Conservation (phyloP, 2,113 vertebrate species). For the Channa argus region DNA sequence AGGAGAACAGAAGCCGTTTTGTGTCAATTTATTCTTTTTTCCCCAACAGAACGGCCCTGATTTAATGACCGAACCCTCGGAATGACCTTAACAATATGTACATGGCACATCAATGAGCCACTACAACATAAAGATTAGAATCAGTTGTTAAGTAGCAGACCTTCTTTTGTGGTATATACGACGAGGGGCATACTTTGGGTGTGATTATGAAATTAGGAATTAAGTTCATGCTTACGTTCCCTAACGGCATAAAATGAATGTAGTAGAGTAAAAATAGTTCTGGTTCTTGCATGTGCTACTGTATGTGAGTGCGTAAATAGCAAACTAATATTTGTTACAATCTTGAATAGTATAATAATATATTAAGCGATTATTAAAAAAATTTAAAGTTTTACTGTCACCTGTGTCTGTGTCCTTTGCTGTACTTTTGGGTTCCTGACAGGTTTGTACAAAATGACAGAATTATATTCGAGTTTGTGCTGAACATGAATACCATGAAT, state of each 20-base stretch:
- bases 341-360: too few species aligned
- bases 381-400: too few species aligned
- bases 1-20: constrained; percentile 44
- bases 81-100: constrained; percentile 26
- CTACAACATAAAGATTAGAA: background rate
- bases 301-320: background rate
- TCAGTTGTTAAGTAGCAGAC: background rate
- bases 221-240: background rate
- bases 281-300: background rate
- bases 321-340: too few species aligned
- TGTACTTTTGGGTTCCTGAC: too few species aligned
- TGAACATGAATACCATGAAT: background rate
- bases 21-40: constrained; percentile 28
- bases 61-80: constrained; percentile 25
- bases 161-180: background rate
- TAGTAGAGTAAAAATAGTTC: background rate
- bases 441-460: background rate
- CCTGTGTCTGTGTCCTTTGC: too few species aligned
- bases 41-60: constrained; percentile 21
- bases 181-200: too few species aligned
- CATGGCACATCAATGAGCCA: constrained; percentile 5
- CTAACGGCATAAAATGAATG: background rate
- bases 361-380: too few species aligned
- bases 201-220: too few species aligned
- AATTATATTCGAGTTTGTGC: background rate